Evolutionary conservation across 2,888 invertebrate species (phyloP).

Genomic region (Scaptomyza caliginosa): DNA sequence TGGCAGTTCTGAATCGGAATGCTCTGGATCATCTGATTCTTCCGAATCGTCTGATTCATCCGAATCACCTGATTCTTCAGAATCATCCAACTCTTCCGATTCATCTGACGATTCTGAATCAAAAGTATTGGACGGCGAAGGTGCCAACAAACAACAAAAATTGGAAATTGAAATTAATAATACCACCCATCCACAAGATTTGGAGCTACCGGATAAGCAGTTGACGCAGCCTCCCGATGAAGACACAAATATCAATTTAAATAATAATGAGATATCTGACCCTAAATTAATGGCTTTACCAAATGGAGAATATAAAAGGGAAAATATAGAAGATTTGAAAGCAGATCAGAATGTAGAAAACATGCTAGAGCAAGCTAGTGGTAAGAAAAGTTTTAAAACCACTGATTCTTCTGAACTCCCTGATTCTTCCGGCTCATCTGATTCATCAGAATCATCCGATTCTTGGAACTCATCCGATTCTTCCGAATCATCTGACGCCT

Average conservation of each 20-base stretch:
- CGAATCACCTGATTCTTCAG: background rate
- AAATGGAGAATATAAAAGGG: background rate
- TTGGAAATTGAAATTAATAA: background rate
- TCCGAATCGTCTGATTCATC: background rate
- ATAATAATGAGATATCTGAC: background rate
- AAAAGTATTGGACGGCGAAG: background rate
- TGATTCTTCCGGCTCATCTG: background rate
- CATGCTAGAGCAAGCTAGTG: background rate
- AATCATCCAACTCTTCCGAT: background rate
- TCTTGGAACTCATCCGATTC: too few relatives aligned
- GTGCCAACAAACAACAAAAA: background rate
- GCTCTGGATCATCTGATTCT: too few relatives aligned
- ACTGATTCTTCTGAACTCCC: background rate
- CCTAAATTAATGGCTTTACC: background rate
- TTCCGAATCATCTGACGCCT: background rate
- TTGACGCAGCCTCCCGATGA: background rate
- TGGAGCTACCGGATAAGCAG: background rate
- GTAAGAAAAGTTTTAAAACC: background rate
- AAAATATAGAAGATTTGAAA: background rate
- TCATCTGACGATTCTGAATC: background rate
- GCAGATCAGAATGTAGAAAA: background rate
- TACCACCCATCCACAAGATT: background rate
- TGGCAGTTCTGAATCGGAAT: too few relatives aligned
- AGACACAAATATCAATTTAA: background rate
- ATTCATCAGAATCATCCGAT: background rate